Percentiles rank a stretch among this genome's conserved stretches.
phyloP scores from a whole-genome alignment of 2,888 invertebrate genomes.

The Gymnoscelis rufifasciata region DNA sequence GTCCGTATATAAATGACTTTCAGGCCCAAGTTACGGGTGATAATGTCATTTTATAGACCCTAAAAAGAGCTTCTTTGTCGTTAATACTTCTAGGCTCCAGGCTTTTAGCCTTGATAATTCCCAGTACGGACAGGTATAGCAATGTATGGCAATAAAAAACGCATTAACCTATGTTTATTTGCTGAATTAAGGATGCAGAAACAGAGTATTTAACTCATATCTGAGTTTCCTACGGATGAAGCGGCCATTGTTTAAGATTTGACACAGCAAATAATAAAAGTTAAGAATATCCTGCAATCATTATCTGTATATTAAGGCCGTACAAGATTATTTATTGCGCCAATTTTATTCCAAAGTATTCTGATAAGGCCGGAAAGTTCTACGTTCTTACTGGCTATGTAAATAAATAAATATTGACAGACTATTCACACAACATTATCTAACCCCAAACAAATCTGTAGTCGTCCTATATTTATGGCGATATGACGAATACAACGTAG shows the following conservation, averaged over 20 bases:
- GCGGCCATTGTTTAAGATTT: conserved; percentile 38
- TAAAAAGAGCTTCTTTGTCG: conserved; percentile 6
- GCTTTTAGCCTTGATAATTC: background rate
- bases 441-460: too few relatives aligned
- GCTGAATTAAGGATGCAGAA: background rate
- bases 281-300: too few relatives aligned
- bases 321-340: too few relatives aligned
- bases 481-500: too few relatives aligned
- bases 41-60: conserved; percentile 5
- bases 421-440: too few relatives aligned
- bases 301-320: too few relatives aligned
- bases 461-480: too few relatives aligned
- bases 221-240: conserved; percentile 21
- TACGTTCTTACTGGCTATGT: too few relatives aligned
- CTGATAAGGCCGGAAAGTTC: too few relatives aligned
- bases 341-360: too few relatives aligned
- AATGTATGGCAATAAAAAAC: background rate
- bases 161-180: background rate
- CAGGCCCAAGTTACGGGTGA: background rate
- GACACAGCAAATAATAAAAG: conserved; percentile 9
- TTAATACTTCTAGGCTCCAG: background rate
- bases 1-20: conserved; percentile 7
- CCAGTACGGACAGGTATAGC: background rate
- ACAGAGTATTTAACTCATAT: conserved; percentile 5
- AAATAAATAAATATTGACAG: too few relatives aligned